Evolutionary conservation across 2,888 invertebrate genomes (phyloP), one percentile per base, ranked within the genome.

Genomic region (Trisateles emortualis): DNA sequence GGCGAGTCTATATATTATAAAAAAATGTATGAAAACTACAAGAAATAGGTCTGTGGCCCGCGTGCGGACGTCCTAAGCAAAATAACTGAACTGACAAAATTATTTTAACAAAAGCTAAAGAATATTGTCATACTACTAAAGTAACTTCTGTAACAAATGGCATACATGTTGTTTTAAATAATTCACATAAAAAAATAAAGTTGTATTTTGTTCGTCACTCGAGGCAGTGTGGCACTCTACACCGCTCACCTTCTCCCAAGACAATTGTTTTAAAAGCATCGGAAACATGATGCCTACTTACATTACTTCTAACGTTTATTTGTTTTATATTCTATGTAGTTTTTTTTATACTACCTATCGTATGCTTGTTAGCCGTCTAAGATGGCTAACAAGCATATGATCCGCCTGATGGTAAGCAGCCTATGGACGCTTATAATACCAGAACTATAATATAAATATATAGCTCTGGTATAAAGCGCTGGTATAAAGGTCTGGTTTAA

Each of bases 211-310:
- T 58, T 57, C n/a, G 49, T 45, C 50, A 61, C 59, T 67, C 46
- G 52, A 48, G 66, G 58, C 73, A 78, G 75, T 77, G 52, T 48
- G 66, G 58, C 73, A 78, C 76, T 77, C 72, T 76, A 81, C 76
- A 78, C 76, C 73, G 64, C 64, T 63, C 62, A 57, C 64, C 44
- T 53, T 61, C 29, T 76, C 83, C 81, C 79, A 65, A 56, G 84
- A 78, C 84, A 80, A 76, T 81, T 78, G 71, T 64, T 69, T 78
- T 85, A 84, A 86, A 79, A 87, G 86, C 85, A 75, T 77, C 72
- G 73, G 84, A 77, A 86, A 84, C 59, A 75, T 69, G 78, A 86
- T 76, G 78, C 70, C 60, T 49, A 55, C 59, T 45, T 38, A 33
- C 35, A 45, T 45, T 45, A 45, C 40, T 35, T 22, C 14, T 26